Conservation (phyloP, 2,888 invertebrate species). For the Macaria liturata region DNA sequence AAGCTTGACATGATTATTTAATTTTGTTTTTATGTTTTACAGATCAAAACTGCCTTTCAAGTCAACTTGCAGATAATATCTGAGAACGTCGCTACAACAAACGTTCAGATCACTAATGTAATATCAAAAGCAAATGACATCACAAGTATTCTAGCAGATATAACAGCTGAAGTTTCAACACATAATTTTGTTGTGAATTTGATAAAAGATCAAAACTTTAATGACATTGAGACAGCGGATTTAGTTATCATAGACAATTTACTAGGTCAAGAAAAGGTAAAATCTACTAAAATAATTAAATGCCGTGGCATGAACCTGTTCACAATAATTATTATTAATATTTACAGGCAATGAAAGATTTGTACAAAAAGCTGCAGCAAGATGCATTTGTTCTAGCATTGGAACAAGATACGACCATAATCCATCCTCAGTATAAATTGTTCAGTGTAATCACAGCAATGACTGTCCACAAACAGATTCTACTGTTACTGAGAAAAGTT, state of each 20-base stretch:
- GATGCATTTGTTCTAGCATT: slow-evolving; percentile 49
- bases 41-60: slow-evolving; percentile 50
- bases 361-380: slow-evolving; percentile 38
- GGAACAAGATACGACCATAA: slow-evolving; percentile 43
- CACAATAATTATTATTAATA: not conserved
- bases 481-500: slow-evolving; percentile 49
- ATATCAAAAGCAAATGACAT: slow-evolving; percentile 18
- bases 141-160: slow-evolving; percentile 22
- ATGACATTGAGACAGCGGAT: slow-evolving; percentile 33
- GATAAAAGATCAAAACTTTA: slow-evolving; percentile 24
- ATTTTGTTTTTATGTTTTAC: slow-evolving; percentile 21
- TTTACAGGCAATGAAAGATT: slow-evolving; percentile 51
- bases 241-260: slow-evolving; percentile 49
- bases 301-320: too few species aligned
- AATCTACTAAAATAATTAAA: too few species aligned
- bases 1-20: too few species aligned
- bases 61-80: slow-evolving; percentile 52
- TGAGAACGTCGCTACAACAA: slow-evolving; percentile 41
- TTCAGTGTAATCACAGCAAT: slow-evolving; percentile 51
- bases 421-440: slow-evolving; percentile 39
- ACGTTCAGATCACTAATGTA: slow-evolving; percentile 41
- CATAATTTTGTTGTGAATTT: slow-evolving; percentile 30
- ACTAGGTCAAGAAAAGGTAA: slow-evolving; percentile 48
- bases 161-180: slow-evolving; percentile 30
- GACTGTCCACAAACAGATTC: slow-evolving; percentile 45